Base-by-base conservation (phyloP, 2,113 vertebrate species). In the Takifugu bimaculatus region DNA sequence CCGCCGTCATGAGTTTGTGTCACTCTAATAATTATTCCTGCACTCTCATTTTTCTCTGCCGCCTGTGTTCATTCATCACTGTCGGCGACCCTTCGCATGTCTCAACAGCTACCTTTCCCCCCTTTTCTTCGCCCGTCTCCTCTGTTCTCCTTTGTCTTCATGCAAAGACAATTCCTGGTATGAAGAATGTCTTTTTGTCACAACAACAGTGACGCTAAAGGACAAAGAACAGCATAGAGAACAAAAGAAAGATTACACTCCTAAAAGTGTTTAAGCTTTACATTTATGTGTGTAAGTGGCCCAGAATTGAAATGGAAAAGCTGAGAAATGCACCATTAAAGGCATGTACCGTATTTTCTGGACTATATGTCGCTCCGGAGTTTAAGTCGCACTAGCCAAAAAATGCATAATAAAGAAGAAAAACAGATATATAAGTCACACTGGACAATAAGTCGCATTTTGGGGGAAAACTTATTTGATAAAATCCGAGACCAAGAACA, bases 11-110 rank as follows among this genome's bases (percentile, higher is more conserved):
- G 67, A 65, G 65, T 70, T 61, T 70, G 70, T 83, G 83, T 83
- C 79, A 75, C 76, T 47, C 68, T 47, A 48, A 64, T 57, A 82
- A 72, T 71, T 67, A 67, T 69, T 74, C 58, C 70, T 59, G 57
- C 70, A 53, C 73, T 53, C 65, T 78, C 74, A 79, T 87, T 85
- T 78, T 65, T 86, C 87, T 82, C 64, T 77, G 81, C 76, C 15
- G 55, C 53, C 66, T 66, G 57, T 63, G 63, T 50, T 9, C 68
- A 84, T 86, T 78, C 70, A 61, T 84, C 84, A 82, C 68, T 75
- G 78, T 78, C 74, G 53, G 51, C 4, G 6, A 54, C 60, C 60
- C 47, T 20, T 62, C 27, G 15, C 64, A 57, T 44, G 51, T 51
- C 51, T 49, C 64, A 26, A 0, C 26, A 0, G 28, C 61, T 45